Conservation (phyloP, 1,140 invertebrate genomes). For the Aporrectodea caliginosa region DNA sequence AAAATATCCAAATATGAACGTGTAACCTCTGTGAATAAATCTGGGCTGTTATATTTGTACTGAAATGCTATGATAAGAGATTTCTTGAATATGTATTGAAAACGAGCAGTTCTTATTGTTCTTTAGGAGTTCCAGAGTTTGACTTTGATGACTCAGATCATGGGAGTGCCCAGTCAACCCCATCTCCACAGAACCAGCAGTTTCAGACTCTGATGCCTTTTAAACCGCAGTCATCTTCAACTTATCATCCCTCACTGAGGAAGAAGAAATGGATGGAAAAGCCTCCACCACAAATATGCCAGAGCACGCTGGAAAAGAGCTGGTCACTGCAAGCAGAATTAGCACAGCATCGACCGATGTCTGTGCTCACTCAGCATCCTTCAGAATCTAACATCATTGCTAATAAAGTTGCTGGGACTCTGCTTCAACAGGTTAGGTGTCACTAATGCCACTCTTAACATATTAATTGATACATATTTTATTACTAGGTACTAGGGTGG, state of each 20-base stretch:
- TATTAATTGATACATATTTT: too few species aligned
- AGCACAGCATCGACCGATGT: slow-evolving; percentile 49
- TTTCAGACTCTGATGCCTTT: slow-evolving; percentile 41
- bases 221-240: slow-evolving; percentile 50
- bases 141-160: slow-evolving; percentile 49
- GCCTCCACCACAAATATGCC: slow-evolving; percentile 9
- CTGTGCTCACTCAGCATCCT: slow-evolving; percentile 44
- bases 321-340: slow-evolving; percentile 47
- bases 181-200: slow-evolving; percentile 31
- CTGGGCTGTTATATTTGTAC: too few species aligned
- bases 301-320: slow-evolving; percentile 44
- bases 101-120: too few species aligned
- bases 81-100: too few species aligned
- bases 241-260: slow-evolving; percentile 61
- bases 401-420: slow-evolving; percentile 20
- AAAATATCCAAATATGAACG: too few species aligned
- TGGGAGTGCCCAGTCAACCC: slow-evolving; percentile 36
- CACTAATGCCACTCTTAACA: too few species aligned
- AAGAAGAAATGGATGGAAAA: slow-evolving; percentile 52
- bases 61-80: too few species aligned
- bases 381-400: slow-evolving; percentile 17
- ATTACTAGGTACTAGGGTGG: too few species aligned
- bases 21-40: too few species aligned
- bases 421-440: slow-evolving; percentile 18
- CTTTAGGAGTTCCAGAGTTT: slow-evolving; percentile 41